Conservation (phyloP, 2,797 vertebrate genomes). For the Tamandua tetradactyla region DNA sequence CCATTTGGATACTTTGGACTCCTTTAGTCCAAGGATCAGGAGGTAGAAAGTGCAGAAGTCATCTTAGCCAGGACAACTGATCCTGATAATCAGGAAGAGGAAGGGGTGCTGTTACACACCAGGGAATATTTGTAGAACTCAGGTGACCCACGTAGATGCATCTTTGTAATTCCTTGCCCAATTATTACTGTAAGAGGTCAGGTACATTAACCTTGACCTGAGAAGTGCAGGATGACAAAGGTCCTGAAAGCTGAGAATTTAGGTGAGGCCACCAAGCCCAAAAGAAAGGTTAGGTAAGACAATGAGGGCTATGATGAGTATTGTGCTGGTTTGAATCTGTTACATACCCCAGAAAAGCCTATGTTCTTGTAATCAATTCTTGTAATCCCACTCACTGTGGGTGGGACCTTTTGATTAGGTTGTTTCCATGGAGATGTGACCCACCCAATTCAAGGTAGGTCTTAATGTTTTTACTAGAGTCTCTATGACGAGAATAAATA, state of each 20-base stretch:
- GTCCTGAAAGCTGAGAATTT: neutral
- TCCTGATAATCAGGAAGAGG: neutral
- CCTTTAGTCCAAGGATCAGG: neutral
- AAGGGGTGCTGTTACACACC: neutral
- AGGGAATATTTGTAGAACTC: neutral
- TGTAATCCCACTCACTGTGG: too few species aligned
- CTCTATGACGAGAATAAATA: too few species aligned
- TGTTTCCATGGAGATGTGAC: too few species aligned
- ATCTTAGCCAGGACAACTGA: neutral
- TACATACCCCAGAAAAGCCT: too few species aligned
- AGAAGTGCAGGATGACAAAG: neutral
- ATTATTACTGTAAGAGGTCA: neutral
- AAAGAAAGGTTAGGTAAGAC: neutral
- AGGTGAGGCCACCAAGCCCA: neutral
- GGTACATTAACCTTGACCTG: neutral
- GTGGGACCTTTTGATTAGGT: too few species aligned
- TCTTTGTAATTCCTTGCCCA: neutral
- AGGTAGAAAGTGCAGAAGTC: neutral
- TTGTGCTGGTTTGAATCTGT: too few species aligned
- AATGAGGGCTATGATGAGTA: too few species aligned
- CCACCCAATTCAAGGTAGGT: too few species aligned
- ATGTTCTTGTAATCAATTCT: too few species aligned
- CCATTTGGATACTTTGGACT: neutral
- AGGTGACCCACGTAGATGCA: neutral
- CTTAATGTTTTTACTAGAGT: too few species aligned